A percentile compares a stretch with the other conserved stretches of the same genome.
Evolutionary conservation across 2,888 invertebrate species (phyloP).

Genomic region (Anorthoa munda): DNA sequence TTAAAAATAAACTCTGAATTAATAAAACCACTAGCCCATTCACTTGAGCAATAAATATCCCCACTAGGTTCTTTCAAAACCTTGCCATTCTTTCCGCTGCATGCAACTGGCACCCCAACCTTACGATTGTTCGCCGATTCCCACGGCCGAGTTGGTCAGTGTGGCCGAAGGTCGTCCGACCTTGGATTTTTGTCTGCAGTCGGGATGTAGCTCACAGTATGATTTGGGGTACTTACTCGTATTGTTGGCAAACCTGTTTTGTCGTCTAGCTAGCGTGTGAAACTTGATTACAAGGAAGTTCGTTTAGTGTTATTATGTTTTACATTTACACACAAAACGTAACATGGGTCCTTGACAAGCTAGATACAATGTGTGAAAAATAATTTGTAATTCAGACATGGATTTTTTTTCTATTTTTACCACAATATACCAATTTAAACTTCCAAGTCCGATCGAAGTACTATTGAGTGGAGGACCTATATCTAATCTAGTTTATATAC

Average conservation of each 20-base stretch:
- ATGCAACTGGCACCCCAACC: slow-evolving; percentile 46
- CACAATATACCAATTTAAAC: background rate
- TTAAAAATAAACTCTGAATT: background rate
- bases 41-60: slow-evolving; percentile 1
- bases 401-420: background rate
- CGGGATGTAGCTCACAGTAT: slow-evolving; percentile 62
- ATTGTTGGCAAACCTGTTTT: slow-evolving; percentile 67
- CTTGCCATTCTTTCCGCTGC: slow-evolving; percentile 26
- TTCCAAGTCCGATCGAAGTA: background rate
- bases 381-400: background rate
- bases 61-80: background rate
- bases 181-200: slow-evolving; percentile 69
- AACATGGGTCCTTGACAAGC: slow-evolving; percentile 28
- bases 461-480: background rate
- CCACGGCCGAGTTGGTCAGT: slow-evolving; percentile 68
- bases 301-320: slow-evolving; percentile 35
- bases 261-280: slow-evolving; percentile 55
- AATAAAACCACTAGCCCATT: background rate
- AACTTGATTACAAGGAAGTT: slow-evolving; percentile 46
- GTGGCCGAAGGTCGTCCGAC: slow-evolving; percentile 62
- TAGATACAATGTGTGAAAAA: background rate
- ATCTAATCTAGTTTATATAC: background rate
- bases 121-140: slow-evolving; percentile 66
- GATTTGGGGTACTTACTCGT: slow-evolving; percentile 63
- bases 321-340: background rate